phyloP scores from a whole-genome alignment of 2,113 vertebrate species.

The Empidonax traillii region DNA sequence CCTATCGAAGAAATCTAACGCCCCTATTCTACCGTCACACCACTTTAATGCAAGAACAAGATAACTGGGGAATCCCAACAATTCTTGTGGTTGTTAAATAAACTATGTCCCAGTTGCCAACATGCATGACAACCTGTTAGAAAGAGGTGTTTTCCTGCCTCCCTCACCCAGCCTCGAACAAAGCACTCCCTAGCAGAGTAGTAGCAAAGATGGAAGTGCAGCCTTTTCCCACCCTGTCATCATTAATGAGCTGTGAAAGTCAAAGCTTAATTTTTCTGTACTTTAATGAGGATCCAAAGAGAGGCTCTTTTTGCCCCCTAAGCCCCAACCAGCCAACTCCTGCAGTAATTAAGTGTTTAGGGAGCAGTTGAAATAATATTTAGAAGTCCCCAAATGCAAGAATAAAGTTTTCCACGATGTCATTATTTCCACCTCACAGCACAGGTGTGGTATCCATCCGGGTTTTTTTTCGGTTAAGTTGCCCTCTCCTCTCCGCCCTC shows the following conservation, averaged over 20 bases:
- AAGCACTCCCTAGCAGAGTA: background rate
- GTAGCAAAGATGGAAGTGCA: constrained; percentile 18
- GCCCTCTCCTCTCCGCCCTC: background rate
- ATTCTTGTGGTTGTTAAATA: background rate
- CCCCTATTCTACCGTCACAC: background rate
- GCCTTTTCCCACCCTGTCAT: constrained; percentile 41
- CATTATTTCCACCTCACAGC: background rate
- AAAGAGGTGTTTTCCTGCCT: background rate
- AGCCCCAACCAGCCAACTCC: constrained; percentile 22
- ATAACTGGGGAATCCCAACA: background rate
- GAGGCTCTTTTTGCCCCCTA: constrained; percentile 17
- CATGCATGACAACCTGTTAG: background rate
- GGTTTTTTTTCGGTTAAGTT: background rate
- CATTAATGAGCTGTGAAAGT: constrained; percentile 63
- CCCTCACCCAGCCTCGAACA: background rate
- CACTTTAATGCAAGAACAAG: background rate
- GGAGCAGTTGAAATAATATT: constrained; percentile 33
- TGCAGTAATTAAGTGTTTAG: constrained; percentile 44
- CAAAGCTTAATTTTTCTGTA: constrained; percentile 46
- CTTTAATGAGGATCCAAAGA: constrained; percentile 48
- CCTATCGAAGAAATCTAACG: background rate
- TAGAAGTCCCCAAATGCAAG: constrained; percentile 11
- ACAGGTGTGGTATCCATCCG: background rate
- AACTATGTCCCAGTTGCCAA: background rate
- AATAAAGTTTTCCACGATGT: background rate